Base-by-base conservation (phyloP, 2,888 invertebrate species). In the Troglohyphantes excavatus region DNA sequence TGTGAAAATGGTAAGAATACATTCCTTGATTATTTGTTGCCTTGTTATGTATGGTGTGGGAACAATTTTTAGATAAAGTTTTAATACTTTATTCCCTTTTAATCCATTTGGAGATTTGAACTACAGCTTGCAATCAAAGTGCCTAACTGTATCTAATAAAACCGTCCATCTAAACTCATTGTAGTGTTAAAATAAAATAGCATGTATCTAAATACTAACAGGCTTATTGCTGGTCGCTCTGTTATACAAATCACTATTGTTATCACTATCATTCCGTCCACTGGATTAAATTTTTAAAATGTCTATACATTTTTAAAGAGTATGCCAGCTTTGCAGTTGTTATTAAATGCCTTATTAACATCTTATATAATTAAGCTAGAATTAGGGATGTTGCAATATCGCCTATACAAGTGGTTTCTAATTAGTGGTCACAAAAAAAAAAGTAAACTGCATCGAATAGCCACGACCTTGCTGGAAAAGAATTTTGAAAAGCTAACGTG, bases 61-160 rank as follows among this genome's bases (percentile, higher is more conserved):
- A 81, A 81, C 68, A 81, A 81, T 81, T 81, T n/a, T 81, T 67
- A 21, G 53, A 53, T 81, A n/a, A 23, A 73, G 46, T 61, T 39
- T 26, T 17, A 26, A 27, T 2, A 23, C 46, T 29, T 72, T 72
- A 46, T 7, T n/a, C 72, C 17, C 27, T 72, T 13, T 46, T 17
- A 19, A 53, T 13, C 17, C 53, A 53, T 53, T 53, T 29, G 33
- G 19, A 59, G 29, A 26, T 26, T 75, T 29, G 19, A 61, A 27
- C 29, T 78, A 13, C 43, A 65, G 65, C 39, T 78, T 65, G 65
- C 65, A 78, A 78, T 78, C 78, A 63, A 81, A 81, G 81, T 81
- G 81, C 81, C 81, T 78, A 46, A 46, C 43, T 81, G 27, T 67
- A 81, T 53, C 27, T 27, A 67, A 53, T 59, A 29, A 46, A n/a